These are phyloP conservation scores for Pygocentrus nattereri DNA, from an alignment of 2,797 vertebrate genomes.

Conservation along the genomic window DNA sequence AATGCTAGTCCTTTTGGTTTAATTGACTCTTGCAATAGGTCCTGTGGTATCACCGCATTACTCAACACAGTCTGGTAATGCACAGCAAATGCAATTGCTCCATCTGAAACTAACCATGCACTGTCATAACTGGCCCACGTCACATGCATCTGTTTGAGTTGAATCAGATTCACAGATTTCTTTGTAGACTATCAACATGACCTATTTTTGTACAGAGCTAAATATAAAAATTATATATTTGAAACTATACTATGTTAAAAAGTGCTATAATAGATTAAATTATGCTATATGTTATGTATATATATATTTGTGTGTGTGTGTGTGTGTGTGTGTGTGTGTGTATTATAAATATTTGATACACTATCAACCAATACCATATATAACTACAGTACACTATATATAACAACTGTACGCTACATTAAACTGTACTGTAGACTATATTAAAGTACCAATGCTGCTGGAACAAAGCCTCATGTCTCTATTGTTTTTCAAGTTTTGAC, in stretches of 20 bases:
- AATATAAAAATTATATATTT: too few species aligned
- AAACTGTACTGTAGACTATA: too few species aligned
- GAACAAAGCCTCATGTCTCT: too few species aligned
- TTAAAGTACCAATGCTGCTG: too few species aligned
- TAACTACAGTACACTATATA: not conserved
- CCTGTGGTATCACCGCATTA: not conserved
- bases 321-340: too few species aligned
- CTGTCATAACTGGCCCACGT: not conserved
- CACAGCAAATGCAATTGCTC: not conserved
- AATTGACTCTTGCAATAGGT: not conserved
- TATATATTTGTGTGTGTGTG: too few species aligned
- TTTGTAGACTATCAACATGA: not conserved
- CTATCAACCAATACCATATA: not conserved
- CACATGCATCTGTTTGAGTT: not conserved
- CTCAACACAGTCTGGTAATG: not conserved
- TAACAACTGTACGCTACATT: too few species aligned
- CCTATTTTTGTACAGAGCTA: not conserved
- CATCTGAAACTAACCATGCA: not conserved
- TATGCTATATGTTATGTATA: too few species aligned
- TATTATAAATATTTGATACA: too few species aligned
- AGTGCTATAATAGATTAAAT: too few species aligned
- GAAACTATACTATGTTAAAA: not conserved
- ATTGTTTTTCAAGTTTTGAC: too few species aligned
- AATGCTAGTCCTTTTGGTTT: not conserved
- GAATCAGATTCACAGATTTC: not conserved